phyloP scores from a whole-genome alignment of 2,113 vertebrate genomes.

The Columba livia region DNA sequence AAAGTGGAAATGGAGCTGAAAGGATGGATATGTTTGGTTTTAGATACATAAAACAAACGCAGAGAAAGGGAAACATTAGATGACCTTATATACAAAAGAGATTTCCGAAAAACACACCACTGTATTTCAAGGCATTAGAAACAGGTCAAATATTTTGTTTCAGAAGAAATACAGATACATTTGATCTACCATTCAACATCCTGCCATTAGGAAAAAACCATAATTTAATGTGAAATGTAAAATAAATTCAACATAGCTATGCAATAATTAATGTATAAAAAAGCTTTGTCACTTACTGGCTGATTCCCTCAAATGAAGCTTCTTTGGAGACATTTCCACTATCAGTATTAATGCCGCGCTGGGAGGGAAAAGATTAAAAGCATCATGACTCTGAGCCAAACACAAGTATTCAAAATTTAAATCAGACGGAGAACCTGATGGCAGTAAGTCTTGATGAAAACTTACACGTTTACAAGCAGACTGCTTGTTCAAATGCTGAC shows the following conservation, averaged over 20 bases:
- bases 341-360: slow-evolving; percentile 91
- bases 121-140: background rate
- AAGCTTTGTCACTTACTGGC: slow-evolving; percentile 79
- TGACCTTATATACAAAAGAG: background rate
- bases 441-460: background rate
- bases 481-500: background rate
- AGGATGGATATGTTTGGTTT: background rate
- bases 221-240: background rate
- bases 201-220: background rate
- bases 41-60: background rate
- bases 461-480: background rate
- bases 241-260: background rate
- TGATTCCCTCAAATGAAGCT: slow-evolving; percentile 94
- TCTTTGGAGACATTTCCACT: slow-evolving; percentile 87
- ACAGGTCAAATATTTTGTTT: background rate
- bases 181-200: background rate
- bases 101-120: rapidly evolving
- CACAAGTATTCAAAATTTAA: background rate
- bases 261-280: background rate
- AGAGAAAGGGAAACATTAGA: background rate
- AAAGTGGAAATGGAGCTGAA: background rate
- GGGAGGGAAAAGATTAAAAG: slow-evolving; percentile 5
- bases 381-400: background rate
- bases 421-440: background rate
- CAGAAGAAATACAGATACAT: background rate